Percentiles rank a stretch among this genome's conserved stretches.
phyloP scores from a whole-genome alignment of 1,140 invertebrate species.

The Bilobella aurantiaca region DNA sequence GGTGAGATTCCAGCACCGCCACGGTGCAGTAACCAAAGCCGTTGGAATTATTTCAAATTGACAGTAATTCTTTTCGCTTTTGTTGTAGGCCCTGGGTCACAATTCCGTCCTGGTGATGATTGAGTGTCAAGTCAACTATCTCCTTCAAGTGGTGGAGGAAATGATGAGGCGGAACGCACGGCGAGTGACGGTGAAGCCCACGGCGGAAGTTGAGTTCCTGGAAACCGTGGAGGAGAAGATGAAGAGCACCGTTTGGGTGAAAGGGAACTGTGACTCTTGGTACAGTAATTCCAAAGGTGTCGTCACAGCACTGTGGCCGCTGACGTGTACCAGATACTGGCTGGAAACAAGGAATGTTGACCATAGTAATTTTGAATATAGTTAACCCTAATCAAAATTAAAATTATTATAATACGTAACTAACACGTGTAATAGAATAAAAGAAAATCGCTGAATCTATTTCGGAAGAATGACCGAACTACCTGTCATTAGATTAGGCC shows the following conservation, averaged over 20 bases:
- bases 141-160: conserved; percentile 12
- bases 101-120: conserved; percentile 22
- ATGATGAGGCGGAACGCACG: conserved; percentile 5
- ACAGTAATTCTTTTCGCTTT: too few relatives aligned
- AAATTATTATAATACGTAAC: too few relatives aligned
- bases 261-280: neutral
- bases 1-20: neutral
- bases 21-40: neutral
- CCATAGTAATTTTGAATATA: neutral
- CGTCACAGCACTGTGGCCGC: conserved; percentile 1
- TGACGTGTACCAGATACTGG: neutral
- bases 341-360: neutral
- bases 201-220: conserved; percentile 12
- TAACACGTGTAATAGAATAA: too few relatives aligned
- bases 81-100: conserved; percentile 20
- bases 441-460: too few relatives aligned
- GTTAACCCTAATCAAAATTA: neutral
- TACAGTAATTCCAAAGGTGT: neutral
- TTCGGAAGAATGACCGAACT: too few relatives aligned
- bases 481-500: too few relatives aligned
- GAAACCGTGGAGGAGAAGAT: neutral
- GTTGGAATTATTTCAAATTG: neutral
- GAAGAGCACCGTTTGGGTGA: conserved; percentile 21
- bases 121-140: conserved; percentile 25
- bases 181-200: conserved; percentile 7